Conservation (phyloP, 2,797 vertebrate genomes). For the Alectoris magna region DNA sequence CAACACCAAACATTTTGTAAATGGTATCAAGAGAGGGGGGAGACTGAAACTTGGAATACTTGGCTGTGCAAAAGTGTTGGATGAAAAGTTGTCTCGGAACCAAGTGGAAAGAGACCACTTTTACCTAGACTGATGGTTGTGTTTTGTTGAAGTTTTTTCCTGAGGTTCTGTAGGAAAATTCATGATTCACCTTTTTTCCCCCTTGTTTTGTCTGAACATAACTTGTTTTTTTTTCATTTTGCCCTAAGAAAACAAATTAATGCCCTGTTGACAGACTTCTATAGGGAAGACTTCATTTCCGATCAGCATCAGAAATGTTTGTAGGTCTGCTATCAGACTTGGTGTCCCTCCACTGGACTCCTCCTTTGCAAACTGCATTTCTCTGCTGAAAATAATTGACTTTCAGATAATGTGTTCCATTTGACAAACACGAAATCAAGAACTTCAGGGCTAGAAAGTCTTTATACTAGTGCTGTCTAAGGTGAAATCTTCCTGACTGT, state of each 20-base stretch:
- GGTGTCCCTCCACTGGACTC: not conserved
- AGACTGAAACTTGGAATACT: not conserved
- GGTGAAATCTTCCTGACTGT: not conserved
- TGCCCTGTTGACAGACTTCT: not conserved
- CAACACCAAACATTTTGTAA: not conserved
- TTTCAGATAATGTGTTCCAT: not conserved
- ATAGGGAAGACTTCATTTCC: not conserved
- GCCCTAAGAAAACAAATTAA: not conserved
- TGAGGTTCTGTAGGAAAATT: not conserved
- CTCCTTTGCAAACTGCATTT: not conserved
- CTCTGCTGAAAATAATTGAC: not conserved
- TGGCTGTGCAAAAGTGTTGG: not conserved
- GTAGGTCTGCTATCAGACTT: not conserved
- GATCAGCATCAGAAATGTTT: not conserved
- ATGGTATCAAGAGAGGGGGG: not conserved
- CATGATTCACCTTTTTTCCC: not conserved
- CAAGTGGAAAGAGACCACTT: not conserved
- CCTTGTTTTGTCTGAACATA: not conserved
- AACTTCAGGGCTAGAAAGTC: not conserved
- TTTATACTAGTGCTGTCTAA: not conserved
- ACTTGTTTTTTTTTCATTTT: not conserved
- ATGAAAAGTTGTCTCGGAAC: not conserved
- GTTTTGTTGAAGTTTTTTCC: not conserved
- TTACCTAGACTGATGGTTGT: not conserved
- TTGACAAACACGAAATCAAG: not conserved